phyloP scores from a whole-genome alignment of 2,888 invertebrate genomes.

The Ophioninae sp. region DNA sequence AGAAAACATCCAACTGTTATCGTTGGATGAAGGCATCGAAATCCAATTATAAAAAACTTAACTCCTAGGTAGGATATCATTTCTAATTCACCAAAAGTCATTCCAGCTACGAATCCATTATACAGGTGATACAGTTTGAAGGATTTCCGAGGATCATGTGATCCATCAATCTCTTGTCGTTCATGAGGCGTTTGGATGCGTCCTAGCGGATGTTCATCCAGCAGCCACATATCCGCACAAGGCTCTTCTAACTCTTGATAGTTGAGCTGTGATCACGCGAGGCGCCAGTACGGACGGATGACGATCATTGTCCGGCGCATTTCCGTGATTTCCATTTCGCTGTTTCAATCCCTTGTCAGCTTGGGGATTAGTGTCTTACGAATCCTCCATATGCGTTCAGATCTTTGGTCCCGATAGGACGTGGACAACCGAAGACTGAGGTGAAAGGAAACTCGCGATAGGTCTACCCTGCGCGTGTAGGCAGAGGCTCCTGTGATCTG shows the following conservation, averaged over 20 bases:
- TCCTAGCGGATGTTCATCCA: background rate
- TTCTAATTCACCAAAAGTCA: too few species aligned
- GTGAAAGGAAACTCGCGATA: conserved; percentile 16
- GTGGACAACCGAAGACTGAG: conserved; percentile 4
- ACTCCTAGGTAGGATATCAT: too few species aligned
- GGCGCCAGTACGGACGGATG: conserved; percentile 8
- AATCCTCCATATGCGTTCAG: conserved; percentile 61
- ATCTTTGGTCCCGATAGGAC: conserved; percentile 52
- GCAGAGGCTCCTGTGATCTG: conserved; percentile 28
- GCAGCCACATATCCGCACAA: background rate
- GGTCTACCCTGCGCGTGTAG: background rate
- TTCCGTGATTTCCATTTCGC: conserved; percentile 52
- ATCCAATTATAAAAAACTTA: too few species aligned
- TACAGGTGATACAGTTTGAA: too few species aligned
- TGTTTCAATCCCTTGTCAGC: conserved; percentile 55
- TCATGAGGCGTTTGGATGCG: background rate
- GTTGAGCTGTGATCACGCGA: conserved; percentile 2
- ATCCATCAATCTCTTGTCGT: background rate
- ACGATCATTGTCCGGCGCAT: conserved; percentile 12
- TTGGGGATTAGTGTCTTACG: conserved; percentile 65
- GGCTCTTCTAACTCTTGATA: background rate
- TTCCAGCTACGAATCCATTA: too few species aligned
- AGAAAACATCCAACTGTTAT: too few species aligned
- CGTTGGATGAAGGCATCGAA: too few species aligned
- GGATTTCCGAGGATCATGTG: too few species aligned